phyloP scores from a whole-genome alignment of 2,113 vertebrate genomes.

The Saimiri boliviensis region DNA sequence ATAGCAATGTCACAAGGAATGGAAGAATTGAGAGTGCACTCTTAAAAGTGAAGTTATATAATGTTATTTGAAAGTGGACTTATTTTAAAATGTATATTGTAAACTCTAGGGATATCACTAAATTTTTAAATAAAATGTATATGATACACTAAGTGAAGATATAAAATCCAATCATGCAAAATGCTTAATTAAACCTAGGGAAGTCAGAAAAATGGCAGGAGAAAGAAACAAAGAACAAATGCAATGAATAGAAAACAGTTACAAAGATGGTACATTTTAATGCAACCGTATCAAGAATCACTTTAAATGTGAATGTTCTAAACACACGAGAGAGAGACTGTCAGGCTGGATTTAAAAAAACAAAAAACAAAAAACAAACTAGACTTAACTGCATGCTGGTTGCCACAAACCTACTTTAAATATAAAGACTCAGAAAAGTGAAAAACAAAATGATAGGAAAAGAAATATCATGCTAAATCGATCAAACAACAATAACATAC shows the following conservation, averaged over 20 bases:
- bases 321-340: not conserved
- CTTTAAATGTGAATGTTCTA: not conserved
- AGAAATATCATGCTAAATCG: not conserved
- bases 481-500: not conserved
- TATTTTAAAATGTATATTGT: not conserved
- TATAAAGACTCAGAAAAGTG: not conserved
- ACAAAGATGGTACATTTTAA: not conserved
- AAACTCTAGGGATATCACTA: not conserved
- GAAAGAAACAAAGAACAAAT: not conserved
- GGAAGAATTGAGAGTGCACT: not conserved
- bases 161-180: not conserved
- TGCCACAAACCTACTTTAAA: not conserved
- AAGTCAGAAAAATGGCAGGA: not conserved
- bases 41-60: not conserved
- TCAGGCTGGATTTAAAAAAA: not conserved
- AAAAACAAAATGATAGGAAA: not conserved
- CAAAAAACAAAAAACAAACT: not conserved
- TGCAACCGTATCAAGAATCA: not conserved
- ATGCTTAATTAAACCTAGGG: not conserved
- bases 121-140: not conserved
- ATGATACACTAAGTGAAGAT: not conserved
- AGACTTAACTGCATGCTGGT: not conserved
- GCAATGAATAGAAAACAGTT: not conserved
- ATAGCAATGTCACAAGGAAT: not conserved
- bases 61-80: not conserved